A percentile compares a stretch with the other conserved stretches of the same genome.
phyloP scores from a whole-genome alignment of 2,113 vertebrate species.

The Empidonax traillii region DNA sequence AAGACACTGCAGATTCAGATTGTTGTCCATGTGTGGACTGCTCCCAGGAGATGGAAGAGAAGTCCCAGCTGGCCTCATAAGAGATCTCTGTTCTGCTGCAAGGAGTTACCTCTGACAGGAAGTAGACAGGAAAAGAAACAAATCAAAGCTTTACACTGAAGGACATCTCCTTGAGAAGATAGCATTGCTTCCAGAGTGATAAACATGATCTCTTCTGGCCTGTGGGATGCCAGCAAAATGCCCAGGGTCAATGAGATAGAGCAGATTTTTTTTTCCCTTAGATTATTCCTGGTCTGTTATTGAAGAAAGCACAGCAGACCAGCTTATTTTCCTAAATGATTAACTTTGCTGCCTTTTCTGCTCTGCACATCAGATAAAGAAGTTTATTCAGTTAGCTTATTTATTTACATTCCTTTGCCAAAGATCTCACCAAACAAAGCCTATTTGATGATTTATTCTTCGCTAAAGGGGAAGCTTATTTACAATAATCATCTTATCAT shows the following conservation, averaged over 20 bases:
- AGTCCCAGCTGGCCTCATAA: background rate
- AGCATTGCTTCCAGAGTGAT: background rate
- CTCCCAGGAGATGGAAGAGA: background rate
- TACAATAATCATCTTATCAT: constrained; percentile 40
- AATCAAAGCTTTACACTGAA: background rate
- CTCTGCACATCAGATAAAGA: constrained; percentile 23
- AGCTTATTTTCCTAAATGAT: constrained; percentile 46
- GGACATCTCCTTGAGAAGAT: background rate
- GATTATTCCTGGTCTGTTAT: background rate
- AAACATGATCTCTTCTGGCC: background rate
- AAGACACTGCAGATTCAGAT: background rate
- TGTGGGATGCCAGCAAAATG: background rate
- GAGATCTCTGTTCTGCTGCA: background rate
- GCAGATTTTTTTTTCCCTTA: background rate
- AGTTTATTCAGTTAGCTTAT: constrained; percentile 47
- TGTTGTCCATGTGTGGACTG: background rate
- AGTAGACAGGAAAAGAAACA: background rate
- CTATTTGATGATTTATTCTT: constrained; percentile 43
- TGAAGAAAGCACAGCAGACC: constrained; percentile 3
- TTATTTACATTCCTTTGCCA: constrained; percentile 58
- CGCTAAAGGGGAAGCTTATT: constrained; percentile 52
- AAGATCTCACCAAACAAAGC: constrained; percentile 47
- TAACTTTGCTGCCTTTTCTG: constrained; percentile 42
- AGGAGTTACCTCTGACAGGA: background rate
- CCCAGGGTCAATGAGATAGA: background rate